Conservation (phyloP, 2,113 vertebrate genomes). For the Gallinago jamesoni region DNA sequence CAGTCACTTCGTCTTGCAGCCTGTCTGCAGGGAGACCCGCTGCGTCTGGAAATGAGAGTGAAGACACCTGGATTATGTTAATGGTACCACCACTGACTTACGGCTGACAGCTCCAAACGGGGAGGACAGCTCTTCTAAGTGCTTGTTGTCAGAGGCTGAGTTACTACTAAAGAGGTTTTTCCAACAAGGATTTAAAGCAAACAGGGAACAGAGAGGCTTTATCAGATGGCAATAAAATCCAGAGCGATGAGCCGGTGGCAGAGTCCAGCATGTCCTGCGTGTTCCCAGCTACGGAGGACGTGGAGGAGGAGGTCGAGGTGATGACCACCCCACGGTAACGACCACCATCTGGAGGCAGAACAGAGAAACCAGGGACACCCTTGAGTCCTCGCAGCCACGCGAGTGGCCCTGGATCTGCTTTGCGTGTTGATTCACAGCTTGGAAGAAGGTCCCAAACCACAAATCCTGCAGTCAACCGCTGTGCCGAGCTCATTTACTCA, state of each 20-base stretch:
- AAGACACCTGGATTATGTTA: neutral
- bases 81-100: neutral
- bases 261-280: rapidly evolving
- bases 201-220: neutral
- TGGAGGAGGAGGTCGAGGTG: neutral
- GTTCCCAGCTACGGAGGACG: neutral
- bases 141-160: neutral
- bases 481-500: neutral
- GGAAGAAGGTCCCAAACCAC: slow-evolving; percentile 24
- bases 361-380: neutral
- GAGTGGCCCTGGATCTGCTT: neutral
- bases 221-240: neutral
- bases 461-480: neutral
- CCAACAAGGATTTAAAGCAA: neutral
- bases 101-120: neutral
- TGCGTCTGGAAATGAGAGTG: neutral
- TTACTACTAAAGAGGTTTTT: neutral
- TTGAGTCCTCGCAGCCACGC: neutral
- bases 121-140: neutral
- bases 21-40: neutral
- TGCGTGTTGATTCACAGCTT: neutral
- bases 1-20: neutral
- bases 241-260: neutral
- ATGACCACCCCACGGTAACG: neutral
- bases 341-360: neutral